These are phyloP conservation scores for Rhagium mordax DNA, from an alignment of 2,888 invertebrate genomes.

Conservation along the genomic window DNA sequence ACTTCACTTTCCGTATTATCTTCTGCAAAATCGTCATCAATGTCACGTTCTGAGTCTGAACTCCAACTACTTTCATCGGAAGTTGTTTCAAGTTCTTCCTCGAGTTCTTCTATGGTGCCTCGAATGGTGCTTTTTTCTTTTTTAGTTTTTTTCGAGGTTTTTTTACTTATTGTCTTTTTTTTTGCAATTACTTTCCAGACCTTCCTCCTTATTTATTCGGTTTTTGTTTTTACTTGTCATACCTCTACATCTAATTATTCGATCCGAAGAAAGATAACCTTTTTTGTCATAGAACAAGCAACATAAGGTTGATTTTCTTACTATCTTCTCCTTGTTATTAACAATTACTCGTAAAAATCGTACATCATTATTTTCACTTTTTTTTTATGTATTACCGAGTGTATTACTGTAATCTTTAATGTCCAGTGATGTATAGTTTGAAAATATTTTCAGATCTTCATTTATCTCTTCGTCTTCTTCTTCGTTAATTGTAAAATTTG, in stretches of 20 bases:
- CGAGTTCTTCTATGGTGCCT: no score
- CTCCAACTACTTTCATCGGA: not conserved
- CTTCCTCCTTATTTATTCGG: constrained; percentile 1
- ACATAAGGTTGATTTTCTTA: constrained; percentile 1
- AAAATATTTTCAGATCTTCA: constrained; percentile 3
- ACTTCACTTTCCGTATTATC: constrained; percentile 3
- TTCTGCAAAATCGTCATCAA: constrained; percentile 5
- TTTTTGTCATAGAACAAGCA: constrained; percentile 1
- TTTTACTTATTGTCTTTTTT: no score
- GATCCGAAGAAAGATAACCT: constrained; percentile 3
- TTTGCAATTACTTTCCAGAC: not conserved
- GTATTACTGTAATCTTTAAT: constrained; percentile 3
- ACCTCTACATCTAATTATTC: constrained; percentile 2
- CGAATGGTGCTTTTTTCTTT: constrained; percentile 5
- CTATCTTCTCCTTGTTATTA: not conserved
- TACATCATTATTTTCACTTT: constrained; percentile 2
- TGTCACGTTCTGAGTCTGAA: constrained; percentile 5
- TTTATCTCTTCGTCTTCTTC: constrained; percentile 5
- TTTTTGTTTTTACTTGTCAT: not conserved
- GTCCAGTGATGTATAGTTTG: constrained; percentile 5
- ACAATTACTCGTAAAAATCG: constrained; percentile 5
- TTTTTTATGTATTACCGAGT: no score
- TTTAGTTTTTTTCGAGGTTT: no score
- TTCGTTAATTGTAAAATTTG: constrained; percentile 1
- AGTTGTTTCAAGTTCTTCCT: not conserved